phyloP scores from a whole-genome alignment of 2,888 invertebrate genomes.

The Drosophila austrosaltans region DNA sequence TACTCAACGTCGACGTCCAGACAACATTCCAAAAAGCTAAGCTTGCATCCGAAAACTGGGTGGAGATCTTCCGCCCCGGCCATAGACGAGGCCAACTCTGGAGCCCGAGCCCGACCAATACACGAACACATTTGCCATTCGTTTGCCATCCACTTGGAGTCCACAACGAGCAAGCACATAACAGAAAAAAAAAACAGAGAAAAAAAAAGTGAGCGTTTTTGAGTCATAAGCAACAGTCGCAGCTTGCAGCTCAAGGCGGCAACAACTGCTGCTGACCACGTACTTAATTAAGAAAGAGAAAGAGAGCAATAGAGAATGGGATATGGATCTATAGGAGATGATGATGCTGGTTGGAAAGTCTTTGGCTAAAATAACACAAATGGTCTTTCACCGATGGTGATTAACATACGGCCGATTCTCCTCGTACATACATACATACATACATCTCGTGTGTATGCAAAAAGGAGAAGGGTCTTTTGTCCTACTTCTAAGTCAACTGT shows the following conservation, averaged over 20 bases:
- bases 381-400: conserved; percentile 48
- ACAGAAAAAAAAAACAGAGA: conserved; percentile 28
- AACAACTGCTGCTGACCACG: conserved; percentile 31
- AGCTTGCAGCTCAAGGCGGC: conserved; percentile 53
- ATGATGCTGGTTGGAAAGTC: too few species aligned
- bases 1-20: conserved; percentile 41
- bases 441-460: conserved; percentile 27
- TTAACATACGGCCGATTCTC: conserved; percentile 57
- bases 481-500: conserved; percentile 56
- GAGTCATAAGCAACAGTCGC: conserved; percentile 53
- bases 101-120: conserved; percentile 29
- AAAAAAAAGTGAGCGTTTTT: conserved; percentile 65
- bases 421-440: not conserved
- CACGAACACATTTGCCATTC: conserved; percentile 9
- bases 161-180: conserved; percentile 44
- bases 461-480: conserved; percentile 71
- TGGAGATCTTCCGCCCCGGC: conserved; percentile 81
- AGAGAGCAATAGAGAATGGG: conserved; percentile 17
- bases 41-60: conserved; percentile 81
- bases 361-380: too few species aligned
- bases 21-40: conserved; percentile 73
- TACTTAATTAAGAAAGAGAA: conserved; percentile 25
- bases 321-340: conserved; percentile 14
- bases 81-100: conserved; percentile 49
- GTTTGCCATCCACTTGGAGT: conserved; percentile 56